These are phyloP conservation scores for Sinosuthora webbiana DNA, from an alignment of 2,113 vertebrate species.

Conservation along the genomic window DNA sequence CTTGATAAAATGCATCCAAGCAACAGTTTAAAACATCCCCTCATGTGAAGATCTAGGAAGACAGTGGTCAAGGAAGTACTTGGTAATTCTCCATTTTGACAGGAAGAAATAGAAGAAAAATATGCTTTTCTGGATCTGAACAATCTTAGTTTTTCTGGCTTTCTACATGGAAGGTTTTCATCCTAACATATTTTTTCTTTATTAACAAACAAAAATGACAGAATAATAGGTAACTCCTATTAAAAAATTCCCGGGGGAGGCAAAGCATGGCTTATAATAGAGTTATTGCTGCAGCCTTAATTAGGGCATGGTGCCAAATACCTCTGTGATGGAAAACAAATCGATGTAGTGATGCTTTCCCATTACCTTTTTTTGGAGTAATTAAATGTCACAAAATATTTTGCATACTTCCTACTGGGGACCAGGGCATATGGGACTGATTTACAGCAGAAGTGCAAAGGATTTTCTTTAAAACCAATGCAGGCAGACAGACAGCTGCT, in stretches of 20 bases:
- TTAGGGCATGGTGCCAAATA: constrained; percentile 8
- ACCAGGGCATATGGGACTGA: too few relatives aligned
- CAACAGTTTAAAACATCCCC: neutral
- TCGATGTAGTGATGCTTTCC: neutral
- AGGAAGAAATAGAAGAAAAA: neutral
- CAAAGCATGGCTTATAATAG: neutral
- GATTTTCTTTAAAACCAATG: neutral
- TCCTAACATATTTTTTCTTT: neutral
- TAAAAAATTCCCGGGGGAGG: neutral
- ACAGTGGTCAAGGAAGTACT: neutral
- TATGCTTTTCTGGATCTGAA: neutral
- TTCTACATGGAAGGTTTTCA: neutral
- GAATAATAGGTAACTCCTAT: neutral
- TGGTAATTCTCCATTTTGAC: neutral
- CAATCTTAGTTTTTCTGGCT: neutral
- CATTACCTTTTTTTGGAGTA: neutral
- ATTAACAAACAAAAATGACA: constrained; percentile 9
- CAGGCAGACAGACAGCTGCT: neutral
- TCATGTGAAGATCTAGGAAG: neutral
- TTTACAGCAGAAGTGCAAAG: too few relatives aligned
- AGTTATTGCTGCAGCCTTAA: constrained; percentile 1
- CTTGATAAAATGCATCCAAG: neutral
- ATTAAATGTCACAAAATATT: constrained; percentile 5
- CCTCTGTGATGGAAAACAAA: constrained; percentile 17
- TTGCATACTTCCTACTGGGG: neutral